Base-by-base conservation (phyloP, 2,888 invertebrate genomes). In the Lasioglossum oenotherae region DNA sequence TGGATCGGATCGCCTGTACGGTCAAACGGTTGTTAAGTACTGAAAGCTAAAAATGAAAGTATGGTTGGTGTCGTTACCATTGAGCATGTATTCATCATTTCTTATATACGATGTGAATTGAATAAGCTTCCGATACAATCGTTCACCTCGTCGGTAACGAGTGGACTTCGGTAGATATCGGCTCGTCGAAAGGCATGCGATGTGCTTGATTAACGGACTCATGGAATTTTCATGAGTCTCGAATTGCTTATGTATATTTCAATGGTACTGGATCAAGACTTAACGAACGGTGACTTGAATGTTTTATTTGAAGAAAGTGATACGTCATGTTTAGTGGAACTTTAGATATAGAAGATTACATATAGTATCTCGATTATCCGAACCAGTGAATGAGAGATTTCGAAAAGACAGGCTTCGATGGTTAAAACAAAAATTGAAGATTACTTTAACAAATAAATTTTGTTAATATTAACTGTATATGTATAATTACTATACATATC, bases 181-280 rank as follows among this genome's bases (percentile, higher is more conserved):
- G 4, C 4, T 27, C n/a, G 27, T 16, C 5, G 23, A 2, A 35
- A 46, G 44, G 67, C 6, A 16, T 4, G 31, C 19, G 4, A 6
- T 64, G 35, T 14, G 57, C 23, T 35, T 14, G 2, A 53, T 23
- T 16, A 4, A 31, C 14, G 19, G 27, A 12, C 23, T 19, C 46
- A n/a, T 19, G 2, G 10, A 10, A 38, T 0, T 67, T 77, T 57
- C 46, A 84, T 38, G 27, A 57, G 35, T 14, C 1, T n/a, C n/a
- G 3, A 14, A 27, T 67, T n/a, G 23, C 16, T 31, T 27, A 57
- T 84, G 31, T 23, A 82, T 84, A 76, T 77, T 83, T 8, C 12
- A 38, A 12, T 2, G 53, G 46, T 49, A 76, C 35, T 4, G 6
- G 49, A 67, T 74, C 67, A 19, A 5, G 12, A 69, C 27, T 57